Evolutionary conservation across 2,797 vertebrate genomes (phyloP).

Genomic region (Nasua narica): DNA sequence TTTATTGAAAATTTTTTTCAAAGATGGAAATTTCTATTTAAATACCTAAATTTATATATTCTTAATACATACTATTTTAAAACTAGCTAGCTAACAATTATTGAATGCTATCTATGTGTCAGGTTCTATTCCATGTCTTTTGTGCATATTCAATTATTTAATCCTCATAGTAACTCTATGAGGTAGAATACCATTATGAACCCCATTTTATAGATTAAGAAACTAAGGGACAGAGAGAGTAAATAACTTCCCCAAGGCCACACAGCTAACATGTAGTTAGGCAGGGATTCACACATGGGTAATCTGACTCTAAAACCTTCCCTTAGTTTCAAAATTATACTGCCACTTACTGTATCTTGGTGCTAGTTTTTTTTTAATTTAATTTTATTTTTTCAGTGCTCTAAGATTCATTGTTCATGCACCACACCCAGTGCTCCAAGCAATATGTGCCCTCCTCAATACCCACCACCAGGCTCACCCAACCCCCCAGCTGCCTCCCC

Average conservation of each 20-base stretch:
- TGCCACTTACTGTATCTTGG: background rate
- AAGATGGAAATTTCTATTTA: background rate
- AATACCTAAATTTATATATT: background rate
- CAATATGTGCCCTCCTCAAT: too few relatives aligned
- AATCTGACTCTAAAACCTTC: background rate
- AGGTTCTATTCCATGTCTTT: background rate
- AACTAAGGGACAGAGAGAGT: background rate
- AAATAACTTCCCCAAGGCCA: background rate
- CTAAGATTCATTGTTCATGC: too few relatives aligned
- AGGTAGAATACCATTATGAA: background rate
- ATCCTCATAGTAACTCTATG: background rate
- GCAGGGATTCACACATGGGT: background rate
- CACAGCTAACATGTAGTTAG: background rate
- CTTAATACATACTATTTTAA: background rate
- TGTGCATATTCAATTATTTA: slow-evolving; percentile 13
- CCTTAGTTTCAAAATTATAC: background rate
- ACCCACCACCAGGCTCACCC: too few relatives aligned
- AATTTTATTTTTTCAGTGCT: too few relatives aligned
- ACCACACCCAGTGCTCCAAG: too few relatives aligned
- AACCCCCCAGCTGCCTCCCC: too few relatives aligned
- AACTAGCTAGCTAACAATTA: slow-evolving; percentile 9
- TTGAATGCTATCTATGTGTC: background rate
- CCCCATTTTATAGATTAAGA: background rate
- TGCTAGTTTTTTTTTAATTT: background rate
- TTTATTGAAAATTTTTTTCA: background rate